Evolutionary conservation across 2,888 invertebrate genomes (phyloP), one percentile per base, ranked within the genome.

Genomic region (Gibbula magus): DNA sequence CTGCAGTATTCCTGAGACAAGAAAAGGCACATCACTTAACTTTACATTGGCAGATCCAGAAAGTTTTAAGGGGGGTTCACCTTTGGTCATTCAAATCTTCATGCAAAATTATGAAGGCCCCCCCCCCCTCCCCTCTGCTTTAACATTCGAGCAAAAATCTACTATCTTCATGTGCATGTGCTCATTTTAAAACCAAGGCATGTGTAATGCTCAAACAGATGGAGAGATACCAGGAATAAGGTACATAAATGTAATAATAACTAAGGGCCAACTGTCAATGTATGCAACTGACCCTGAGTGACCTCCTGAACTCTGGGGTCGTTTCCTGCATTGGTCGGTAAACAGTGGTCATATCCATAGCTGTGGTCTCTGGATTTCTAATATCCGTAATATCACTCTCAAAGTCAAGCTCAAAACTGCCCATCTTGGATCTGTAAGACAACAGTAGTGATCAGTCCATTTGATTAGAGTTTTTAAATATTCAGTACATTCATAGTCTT

Each of bases 1-100:
- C 89, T 89, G 82, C 90, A 91, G 79, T 92, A 92, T 80, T 91
- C 90, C 91, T 92, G 89, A 16, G 88, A 86, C 75, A 20, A 81
- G n/a, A 29, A 1, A 10, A 10, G 1, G 5, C 13, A 10, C 10
- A 45, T 8, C 4, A 25, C 8, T 8, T 7, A 22, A 22, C n/a
- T 56, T n/a, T 1, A n/a, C 7, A 8, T n/a, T 56, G 4, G 1
- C 4, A 56, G 22, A 22, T 10, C 4, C n/a, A n/a, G n/a, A n/a
- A n/a, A n/a, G n/a, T n/a, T n/a, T n/a, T n/a, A n/a, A n/a, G n/a
- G n/a, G n/a, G n/a, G n/a, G n/a, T n/a, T n/a, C n/a, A n/a, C n/a
- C n/a, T n/a, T n/a, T n/a, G 8, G 22, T 1, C 7, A 56, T 5
- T 56, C 13, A 18, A 25, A 18, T 56, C 25, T 56, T 16, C 56